Evolutionary conservation across 1,140 invertebrate species (phyloP), one percentile per base, ranked within the genome.

Genomic region (Saccostrea cuccullata): DNA sequence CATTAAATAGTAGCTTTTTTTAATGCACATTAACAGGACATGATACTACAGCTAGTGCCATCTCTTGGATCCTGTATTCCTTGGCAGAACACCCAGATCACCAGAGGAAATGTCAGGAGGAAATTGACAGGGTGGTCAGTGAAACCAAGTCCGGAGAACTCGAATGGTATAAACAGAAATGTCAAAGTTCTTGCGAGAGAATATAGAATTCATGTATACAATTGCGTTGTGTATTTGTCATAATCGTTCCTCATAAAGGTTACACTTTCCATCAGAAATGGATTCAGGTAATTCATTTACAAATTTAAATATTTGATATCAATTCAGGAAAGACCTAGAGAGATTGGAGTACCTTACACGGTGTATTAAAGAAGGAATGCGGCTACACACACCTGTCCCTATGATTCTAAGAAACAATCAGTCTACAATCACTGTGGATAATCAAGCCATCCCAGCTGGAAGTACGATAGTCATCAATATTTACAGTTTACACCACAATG

Each of bases 81-180:
- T 95, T 98, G 90, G 96, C 98, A 0, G 94, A 97, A 70, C 96
- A 97, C 92, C 97, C 97, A 23, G 96, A 97, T 23, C 96, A 98
- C 0, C 98, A 98, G 92, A 96, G 95, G 86, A 97, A 97, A 94
- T 97, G 97, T 0, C 97, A 97, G 89, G 96, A 96, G 82, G 98
- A 98, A 96, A 97, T 98, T 88, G 97, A 98, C 92, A 93, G 95
- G 89, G 96, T 98, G 0, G 95, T 98, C 55, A 97, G 97, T 0
- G 90, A 86, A 23, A 91, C 89, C 64, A 95, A 96, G 17, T 73
- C 82, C n/a, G 88, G 89, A 23, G 55, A 91, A 5, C 85, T 94
- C 20, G 84, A 90, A 40, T 94, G 93, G 94, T 93, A 90, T n/a
- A 82, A 26, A 40, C 55, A 20, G 1, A 17, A 64, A 17, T 17